Evolutionary conservation across 2,797 vertebrate genomes (phyloP).

Genomic region (Tokudaia tokunoshimensis): DNA sequence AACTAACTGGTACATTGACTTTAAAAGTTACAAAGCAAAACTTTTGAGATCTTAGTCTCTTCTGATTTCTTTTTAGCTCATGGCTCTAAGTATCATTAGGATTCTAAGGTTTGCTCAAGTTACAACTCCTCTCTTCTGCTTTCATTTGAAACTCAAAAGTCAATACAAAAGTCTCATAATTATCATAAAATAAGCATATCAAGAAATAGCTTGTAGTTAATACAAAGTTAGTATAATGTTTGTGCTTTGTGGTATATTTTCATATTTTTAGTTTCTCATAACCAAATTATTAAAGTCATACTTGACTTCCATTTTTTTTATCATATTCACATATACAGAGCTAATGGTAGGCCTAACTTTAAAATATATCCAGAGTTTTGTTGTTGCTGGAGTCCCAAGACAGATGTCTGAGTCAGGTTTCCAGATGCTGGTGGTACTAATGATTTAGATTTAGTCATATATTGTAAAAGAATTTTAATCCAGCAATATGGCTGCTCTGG

Average conservation of each 20-base stretch:
- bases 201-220: neutral
- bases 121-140: neutral
- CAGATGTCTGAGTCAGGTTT: neutral
- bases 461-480: neutral
- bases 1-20: too few species aligned
- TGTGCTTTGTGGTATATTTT: neutral
- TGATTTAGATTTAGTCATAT: too few species aligned
- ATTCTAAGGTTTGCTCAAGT: neutral
- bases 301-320: neutral
- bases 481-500: neutral
- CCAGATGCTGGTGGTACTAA: too few species aligned
- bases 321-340: neutral
- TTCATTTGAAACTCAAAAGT: neutral
- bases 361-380: neutral
- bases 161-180: neutral
- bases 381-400: neutral
- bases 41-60: neutral
- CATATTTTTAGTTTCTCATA: neutral
- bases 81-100: neutral
- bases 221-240: neutral
- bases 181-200: neutral
- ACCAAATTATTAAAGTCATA: neutral
- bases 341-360: neutral
- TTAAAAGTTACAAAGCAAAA: neutral
- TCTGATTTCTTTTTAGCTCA: neutral